Evolutionary conservation across 2,797 vertebrate species (phyloP), one percentile per base, ranked within the genome.

Genomic region (Chelon auratus): DNA sequence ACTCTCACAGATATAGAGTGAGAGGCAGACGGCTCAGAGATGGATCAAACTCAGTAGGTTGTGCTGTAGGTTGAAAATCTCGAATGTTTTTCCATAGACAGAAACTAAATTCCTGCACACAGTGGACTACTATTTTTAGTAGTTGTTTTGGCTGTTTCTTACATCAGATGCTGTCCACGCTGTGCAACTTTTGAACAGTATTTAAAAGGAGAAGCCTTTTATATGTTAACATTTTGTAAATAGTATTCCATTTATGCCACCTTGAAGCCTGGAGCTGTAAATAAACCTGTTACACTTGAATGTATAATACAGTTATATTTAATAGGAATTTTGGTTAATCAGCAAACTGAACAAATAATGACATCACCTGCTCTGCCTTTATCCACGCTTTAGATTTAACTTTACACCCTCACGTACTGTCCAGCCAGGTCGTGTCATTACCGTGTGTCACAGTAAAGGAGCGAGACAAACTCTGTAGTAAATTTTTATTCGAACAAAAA

Each of bases 401-500:
- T 40, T 40, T 0, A 13, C 9, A 40, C 30, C 30, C 1, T 33
- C 30, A 6, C 30, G 6, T 18, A 10, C 4, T 5, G 18, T 14
- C 12, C 9, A 68, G 10, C 5, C 20, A 55, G 5, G 13, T 13
- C 40, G 3, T 51, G 4, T 54, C 0, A 26, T 80, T 58, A 55
- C 26, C 10, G 18, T 54, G 14, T 43, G 4, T 55, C 30, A n/a
- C 20, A 39, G 14, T 30, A 52, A 62, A 17, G 5, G 36, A 52
- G 62, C 9, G 56, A 72, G 3, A 39, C 22, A 69, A 67, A 62
- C 14, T 60, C 22, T 10, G 26, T 24, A 30, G 5, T 33, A 55
- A 33, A 48, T 17, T 60, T 89, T 89, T 88, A 87, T 86, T 91
- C 8, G 22, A 76, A 83, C 62, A 78, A 14, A 77, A 70, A 17